Evolutionary conservation across 2,797 vertebrate species (phyloP).

Genomic region (Dipus sagitta): DNA sequence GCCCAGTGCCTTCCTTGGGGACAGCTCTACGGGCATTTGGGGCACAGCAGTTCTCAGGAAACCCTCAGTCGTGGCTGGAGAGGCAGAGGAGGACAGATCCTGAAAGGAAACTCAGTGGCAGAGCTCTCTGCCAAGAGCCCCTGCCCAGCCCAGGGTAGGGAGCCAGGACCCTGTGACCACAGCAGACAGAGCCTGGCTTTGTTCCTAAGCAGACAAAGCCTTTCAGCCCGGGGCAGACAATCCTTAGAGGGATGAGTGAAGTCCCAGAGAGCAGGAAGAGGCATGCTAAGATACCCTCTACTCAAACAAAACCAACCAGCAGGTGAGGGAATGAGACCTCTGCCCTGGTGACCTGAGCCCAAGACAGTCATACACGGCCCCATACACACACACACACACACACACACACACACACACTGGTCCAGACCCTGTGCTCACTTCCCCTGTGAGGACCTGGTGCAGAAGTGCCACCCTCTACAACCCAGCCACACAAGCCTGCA

Average conservation of each 20-base stretch:
- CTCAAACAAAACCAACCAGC: background rate
- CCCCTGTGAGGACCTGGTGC: background rate
- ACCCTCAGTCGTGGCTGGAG: accelerated
- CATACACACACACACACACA: no score
- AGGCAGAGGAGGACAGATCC: background rate
- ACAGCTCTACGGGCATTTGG: background rate
- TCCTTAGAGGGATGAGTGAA: background rate
- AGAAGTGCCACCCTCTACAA: background rate
- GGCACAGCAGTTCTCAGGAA: background rate
- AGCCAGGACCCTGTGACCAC: background rate
- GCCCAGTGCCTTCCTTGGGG: accelerated
- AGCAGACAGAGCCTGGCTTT: background rate
- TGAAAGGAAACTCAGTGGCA: background rate
- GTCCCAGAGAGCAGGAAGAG: background rate
- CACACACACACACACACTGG: no score
- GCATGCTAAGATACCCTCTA: background rate
- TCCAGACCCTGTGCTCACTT: accelerated
- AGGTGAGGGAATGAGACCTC: background rate
- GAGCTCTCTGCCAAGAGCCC: background rate
- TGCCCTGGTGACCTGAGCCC: background rate
- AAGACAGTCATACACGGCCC: background rate
- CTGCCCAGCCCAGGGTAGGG: background rate
- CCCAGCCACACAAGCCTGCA: background rate
- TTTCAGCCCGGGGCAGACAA: background rate
- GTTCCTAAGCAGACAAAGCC: background rate